Base-by-base conservation (phyloP, 2,888 invertebrate species). In the Drosophila prolongata region DNA sequence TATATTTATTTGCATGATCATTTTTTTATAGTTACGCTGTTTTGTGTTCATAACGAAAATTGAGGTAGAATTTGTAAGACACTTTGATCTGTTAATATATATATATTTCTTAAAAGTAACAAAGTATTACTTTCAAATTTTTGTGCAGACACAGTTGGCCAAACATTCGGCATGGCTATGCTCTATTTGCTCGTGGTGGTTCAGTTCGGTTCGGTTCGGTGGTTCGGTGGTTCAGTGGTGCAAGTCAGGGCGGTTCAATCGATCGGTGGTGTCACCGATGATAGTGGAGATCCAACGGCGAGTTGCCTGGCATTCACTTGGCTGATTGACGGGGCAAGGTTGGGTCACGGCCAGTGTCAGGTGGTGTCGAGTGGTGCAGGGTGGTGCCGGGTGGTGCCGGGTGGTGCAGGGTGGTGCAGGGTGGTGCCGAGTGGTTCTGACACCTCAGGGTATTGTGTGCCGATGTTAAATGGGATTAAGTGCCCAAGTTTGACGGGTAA, bases 111-210 rank as follows among this genome's bases (percentile, higher is more conserved):
- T 34, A 13, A 5, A n/a, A 47, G 1, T 4, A 6, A 1, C n/a
- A 2, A 38, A 24, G 68, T 62, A 58, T 72, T 68, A 76, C 79
- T 87, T 81, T 84, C 85, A 79, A 81, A 76, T 70, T 70, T 35
- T 42, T 24, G 40, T 55, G 65, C 73, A 72, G 87, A 73, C 58
- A 84, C 76, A 84, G 81, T 84, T 80, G 85, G 87, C 56, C 87
- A 87, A 80, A 79, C 79, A 62, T 49, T 68, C 54, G 82, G 66
- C 73, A 78, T 74, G 66, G 74, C 58, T 80, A 79, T 86, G 82
- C 88, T 82, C 82, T 71, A 82, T 86, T 82, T 82, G 85, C 44
- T 42, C 30, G 47, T 49, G 46, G 19, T 59, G 34, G 30, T 8
- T 46, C 9, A 27, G 24, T 30, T 49, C 35, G 13, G 24, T 13